Base-by-base conservation (phyloP, 2,888 invertebrate genomes). In the Lasioglossum lativentre region DNA sequence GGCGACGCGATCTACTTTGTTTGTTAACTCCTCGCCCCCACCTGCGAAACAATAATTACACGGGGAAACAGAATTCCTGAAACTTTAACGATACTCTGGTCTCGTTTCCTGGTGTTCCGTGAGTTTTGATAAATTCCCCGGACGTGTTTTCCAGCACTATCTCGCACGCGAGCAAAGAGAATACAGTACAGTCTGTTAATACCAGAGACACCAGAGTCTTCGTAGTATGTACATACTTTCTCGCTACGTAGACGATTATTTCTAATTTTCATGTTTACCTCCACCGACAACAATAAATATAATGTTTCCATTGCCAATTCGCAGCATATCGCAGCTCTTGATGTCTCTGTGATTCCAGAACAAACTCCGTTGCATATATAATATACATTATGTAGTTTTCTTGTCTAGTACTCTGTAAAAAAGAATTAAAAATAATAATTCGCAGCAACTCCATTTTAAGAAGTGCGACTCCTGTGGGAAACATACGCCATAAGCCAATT, bases 11-110 rank as follows among this genome's bases (percentile, higher is more conserved):
- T 66, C 66, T 16, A 16, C 66, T 34, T 16, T 30, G 38, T 34
- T 16, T 30, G 38, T 66, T 45, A 40, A 34, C 56, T 14, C 38
- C 16, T 45, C 45, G 2, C 52, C 63, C 23, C 16, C 14, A 30
- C 27, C 27, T 34, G 40, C 14, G 23, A 63, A 71, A 83, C 71
- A 70, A 81, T 75, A 81, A 83, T 83, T 72, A 71, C 75, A 8
- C n/a, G 30, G 12, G 12, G 47, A 40, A 75, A 71, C 45, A 70
- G 45, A 59, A 34, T 47, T 40, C 71, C 47, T 81, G 52, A 81
- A 83, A 80, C 47, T 71, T 80, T 75, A 71, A 80, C 71, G 38
- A 47, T 68, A 56, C 40, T 47, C 59, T 27, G 19, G 6, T 72
- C 47, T 34, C 52, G 40, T 73, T 78, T 78, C 63, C 19, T 14